Percentiles rank a stretch among this genome's conserved stretches.
Evolutionary conservation across 2,888 invertebrate species (phyloP).

Genomic region (Eutolmus rufibarbis): DNA sequence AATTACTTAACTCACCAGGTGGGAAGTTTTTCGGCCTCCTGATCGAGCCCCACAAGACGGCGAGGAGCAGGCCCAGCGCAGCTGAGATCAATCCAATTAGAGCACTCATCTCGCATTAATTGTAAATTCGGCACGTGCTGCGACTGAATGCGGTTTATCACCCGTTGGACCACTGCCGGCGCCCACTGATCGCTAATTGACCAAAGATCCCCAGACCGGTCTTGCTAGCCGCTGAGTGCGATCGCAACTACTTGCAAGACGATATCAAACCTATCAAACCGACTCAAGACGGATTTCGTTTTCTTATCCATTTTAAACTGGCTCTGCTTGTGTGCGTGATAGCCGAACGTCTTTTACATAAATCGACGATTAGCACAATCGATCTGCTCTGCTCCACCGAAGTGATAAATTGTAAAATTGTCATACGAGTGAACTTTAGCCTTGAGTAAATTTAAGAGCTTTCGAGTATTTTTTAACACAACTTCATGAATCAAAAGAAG

Average conservation of each 20-base stretch:
- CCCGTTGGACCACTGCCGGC: not conserved
- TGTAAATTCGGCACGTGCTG: not conserved
- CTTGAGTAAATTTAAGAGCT: not conserved
- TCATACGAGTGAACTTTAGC: not conserved
- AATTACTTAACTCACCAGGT: constrained; percentile 38
- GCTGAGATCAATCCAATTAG: not conserved
- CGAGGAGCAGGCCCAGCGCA: not conserved
- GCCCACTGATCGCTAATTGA: not conserved
- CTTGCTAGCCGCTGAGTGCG: not conserved
- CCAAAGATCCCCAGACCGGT: not conserved
- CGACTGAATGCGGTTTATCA: not conserved
- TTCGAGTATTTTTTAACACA: not conserved
- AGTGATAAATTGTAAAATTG: not conserved
- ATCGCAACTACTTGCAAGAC: not conserved
- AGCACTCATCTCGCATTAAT: constrained; percentile 16
- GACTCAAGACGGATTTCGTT: not conserved
- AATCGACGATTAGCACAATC: not conserved
- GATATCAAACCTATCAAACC: not conserved
- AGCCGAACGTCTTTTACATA: not conserved
- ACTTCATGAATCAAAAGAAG: not conserved
- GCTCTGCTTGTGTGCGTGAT: not conserved
- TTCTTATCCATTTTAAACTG: not conserved
- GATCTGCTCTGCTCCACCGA: not conserved
- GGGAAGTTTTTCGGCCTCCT: constrained; percentile 42
- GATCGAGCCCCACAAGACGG: not conserved